phyloP scores from a whole-genome alignment of 2,113 vertebrate genomes.

The Eudyptes chrysolophus region DNA sequence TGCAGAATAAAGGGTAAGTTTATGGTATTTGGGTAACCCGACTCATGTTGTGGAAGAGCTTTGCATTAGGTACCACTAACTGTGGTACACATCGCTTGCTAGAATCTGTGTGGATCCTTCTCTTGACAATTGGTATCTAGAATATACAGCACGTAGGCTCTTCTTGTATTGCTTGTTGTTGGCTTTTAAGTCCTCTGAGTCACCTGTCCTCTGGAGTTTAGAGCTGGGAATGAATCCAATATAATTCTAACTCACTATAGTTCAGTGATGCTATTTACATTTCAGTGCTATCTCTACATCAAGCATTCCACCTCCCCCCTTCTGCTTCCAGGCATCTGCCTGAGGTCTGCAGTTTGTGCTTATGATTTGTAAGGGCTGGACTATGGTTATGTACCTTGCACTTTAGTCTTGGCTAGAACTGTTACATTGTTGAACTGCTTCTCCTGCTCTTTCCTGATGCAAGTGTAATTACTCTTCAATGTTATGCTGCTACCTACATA shows the following conservation, averaged over 20 bases:
- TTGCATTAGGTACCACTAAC: accelerated
- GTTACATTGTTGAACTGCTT: neutral
- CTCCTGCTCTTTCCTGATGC: neutral
- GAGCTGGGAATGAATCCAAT: neutral
- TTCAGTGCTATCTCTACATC: neutral
- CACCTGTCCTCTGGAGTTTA: neutral
- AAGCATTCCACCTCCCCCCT: neutral
- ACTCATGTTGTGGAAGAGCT: neutral
- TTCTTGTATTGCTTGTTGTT: neutral
- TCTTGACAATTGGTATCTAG: neutral
- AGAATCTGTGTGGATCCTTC: neutral
- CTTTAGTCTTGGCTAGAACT: neutral
- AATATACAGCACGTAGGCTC: neutral
- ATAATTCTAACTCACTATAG: neutral
- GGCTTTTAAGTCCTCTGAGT: neutral
- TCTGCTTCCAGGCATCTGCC: neutral
- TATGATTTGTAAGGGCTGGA: slow-evolving; percentile 10
- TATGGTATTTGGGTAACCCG: neutral
- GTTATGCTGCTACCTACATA: neutral
- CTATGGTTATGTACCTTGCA: neutral
- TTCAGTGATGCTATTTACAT: neutral
- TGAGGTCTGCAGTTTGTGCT: slow-evolving; percentile 16
- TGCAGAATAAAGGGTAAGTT: neutral
- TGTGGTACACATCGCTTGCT: neutral
- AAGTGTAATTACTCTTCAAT: neutral